Conservation (phyloP, 2,113 vertebrate species). For the Amazona guildingii region DNA sequence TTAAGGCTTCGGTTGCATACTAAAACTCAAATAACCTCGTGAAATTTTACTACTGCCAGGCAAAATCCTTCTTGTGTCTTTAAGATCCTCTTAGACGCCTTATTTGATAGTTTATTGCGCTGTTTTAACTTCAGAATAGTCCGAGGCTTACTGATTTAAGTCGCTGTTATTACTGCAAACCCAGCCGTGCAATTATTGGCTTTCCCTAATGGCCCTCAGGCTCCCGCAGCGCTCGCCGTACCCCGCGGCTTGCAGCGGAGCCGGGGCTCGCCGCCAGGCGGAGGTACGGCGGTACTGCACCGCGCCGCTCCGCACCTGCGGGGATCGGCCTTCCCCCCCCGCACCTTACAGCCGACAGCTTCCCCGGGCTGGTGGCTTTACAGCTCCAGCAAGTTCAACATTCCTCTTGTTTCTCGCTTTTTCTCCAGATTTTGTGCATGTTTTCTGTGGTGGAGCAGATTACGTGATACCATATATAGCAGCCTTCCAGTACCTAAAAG, state of each 20-base stretch:
- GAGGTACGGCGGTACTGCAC: background rate
- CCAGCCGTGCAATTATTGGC: background rate
- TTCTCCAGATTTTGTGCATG: accelerated
- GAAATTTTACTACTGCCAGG: background rate
- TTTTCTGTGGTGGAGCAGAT: background rate
- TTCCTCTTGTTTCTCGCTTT: background rate
- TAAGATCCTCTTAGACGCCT: background rate
- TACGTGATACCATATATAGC: background rate
- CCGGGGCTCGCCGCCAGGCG: background rate
- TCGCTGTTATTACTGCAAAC: background rate
- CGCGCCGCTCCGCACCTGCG: background rate
- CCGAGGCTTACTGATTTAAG: background rate
- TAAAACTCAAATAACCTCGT: background rate
- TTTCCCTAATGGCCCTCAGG: background rate
- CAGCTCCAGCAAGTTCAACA: accelerated
- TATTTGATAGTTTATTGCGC: background rate
- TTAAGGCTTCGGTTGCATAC: background rate
- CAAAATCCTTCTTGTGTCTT: background rate
- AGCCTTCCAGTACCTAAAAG: background rate
- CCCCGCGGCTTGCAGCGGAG: background rate
- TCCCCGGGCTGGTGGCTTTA: accelerated
- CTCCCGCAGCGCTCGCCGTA: background rate
- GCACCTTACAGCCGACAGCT: background rate
- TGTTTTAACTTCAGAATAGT: background rate
- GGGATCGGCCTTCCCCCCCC: background rate